Conservation (phyloP, 1,140 invertebrate species). For the Nephila pilipes region DNA sequence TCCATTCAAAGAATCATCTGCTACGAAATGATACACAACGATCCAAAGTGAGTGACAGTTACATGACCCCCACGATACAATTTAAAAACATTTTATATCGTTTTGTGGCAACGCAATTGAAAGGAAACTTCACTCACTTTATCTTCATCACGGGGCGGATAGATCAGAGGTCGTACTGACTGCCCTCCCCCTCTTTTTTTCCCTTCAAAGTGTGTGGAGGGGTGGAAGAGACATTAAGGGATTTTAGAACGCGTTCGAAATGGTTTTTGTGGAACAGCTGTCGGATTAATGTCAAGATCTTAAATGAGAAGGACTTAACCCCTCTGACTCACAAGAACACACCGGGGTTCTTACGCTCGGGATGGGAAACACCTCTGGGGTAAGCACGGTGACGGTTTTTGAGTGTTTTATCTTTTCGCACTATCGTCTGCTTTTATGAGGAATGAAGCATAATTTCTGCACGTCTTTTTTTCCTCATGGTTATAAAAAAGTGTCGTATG, state of each 20-base stretch:
- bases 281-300: slow-evolving; percentile 66
- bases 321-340: slow-evolving; percentile 38
- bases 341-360: neutral
- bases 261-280: slow-evolving; percentile 61
- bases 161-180: neutral
- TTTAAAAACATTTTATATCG: slow-evolving; percentile 52
- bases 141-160: slow-evolving; percentile 29
- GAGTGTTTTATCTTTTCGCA: slow-evolving; percentile 26
- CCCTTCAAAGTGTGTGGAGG: neutral
- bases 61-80: neutral
- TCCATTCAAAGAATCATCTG: neutral
- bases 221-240: slow-evolving; percentile 52
- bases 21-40: neutral
- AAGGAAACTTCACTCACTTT: slow-evolving; percentile 48
- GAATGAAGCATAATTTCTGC: slow-evolving; percentile 30
- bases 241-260: slow-evolving; percentile 44
- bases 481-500: neutral
- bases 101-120: slow-evolving; percentile 22
- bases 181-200: neutral
- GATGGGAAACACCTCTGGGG: slow-evolving; percentile 40
- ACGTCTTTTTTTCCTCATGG: neutral
- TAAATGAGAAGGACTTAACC: slow-evolving; percentile 66
- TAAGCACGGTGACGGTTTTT: neutral
- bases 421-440: slow-evolving; percentile 25
- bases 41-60: slow-evolving; percentile 10